These are phyloP conservation scores for Agapornis roseicollis DNA, from an alignment of 2,113 vertebrate species.

Conservation along the genomic window DNA sequence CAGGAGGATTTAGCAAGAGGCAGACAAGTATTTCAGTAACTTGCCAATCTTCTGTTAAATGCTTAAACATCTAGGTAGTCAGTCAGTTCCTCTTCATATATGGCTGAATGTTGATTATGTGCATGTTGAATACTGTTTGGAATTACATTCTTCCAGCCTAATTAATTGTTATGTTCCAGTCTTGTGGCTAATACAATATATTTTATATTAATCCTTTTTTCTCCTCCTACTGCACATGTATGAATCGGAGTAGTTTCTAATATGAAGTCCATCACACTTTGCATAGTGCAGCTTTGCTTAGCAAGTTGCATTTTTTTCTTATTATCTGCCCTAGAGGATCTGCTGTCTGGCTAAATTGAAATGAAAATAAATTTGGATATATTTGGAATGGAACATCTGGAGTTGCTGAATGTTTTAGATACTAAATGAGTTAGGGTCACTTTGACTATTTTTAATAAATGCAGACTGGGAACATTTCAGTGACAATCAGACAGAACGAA, in stretches of 20 bases:
- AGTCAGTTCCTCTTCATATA: background rate
- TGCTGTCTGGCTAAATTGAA: background rate
- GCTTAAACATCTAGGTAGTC: background rate
- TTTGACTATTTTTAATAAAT: conserved; percentile 9
- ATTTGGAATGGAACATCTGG: conserved; percentile 1
- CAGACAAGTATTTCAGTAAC: background rate
- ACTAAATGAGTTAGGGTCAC: background rate
- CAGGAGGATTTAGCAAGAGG: background rate
- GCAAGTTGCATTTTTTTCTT: background rate
- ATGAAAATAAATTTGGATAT: background rate
- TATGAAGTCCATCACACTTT: background rate
- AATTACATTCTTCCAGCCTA: background rate
- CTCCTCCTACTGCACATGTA: background rate
- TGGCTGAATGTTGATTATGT: background rate
- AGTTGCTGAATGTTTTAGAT: background rate
- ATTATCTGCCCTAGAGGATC: background rate
- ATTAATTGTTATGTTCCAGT: background rate
- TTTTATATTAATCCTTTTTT: background rate
- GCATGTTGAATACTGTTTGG: rapidly evolving
- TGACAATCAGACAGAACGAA: background rate
- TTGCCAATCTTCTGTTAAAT: background rate
- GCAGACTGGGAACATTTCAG: background rate
- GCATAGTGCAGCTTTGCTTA: background rate
- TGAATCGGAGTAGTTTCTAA: background rate
- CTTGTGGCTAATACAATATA: background rate